Evolutionary conservation across 2,888 invertebrate genomes (phyloP), one percentile per base, ranked within the genome.

Genomic region (Uloborus plumipes): DNA sequence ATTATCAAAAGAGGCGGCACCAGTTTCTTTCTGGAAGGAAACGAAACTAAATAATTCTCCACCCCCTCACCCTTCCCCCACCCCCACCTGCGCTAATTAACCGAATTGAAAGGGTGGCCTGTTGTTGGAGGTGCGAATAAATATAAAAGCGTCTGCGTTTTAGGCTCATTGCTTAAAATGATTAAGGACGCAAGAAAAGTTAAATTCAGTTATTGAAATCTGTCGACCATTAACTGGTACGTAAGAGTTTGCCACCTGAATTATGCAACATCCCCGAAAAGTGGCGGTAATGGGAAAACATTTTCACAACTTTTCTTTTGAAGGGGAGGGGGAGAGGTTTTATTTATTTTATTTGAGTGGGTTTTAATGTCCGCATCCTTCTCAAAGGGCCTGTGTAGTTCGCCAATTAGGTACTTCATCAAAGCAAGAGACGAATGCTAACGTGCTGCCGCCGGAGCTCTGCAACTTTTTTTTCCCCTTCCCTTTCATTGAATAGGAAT

Each of bases 131-230:
- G 26, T 58, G n/a, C 15, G 31, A 26, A 47, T 61, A 61, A 74
- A 81, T 74, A 81, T 81, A 81, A 81, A 81, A 81, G 80, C 69
- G 39, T 39, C 39, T 39, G 39, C 80, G 80, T 81, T 81, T 80
- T 81, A 81, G 69, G 39, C 70, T 75, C 80, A 81, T 74, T 81
- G 80, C 74, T 81, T 39, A 81, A 81, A 75, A 81, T 81, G 74
- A 81, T 81, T 81, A 81, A 81, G 74, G 74, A 61, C 64, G 49
- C 75, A 81, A 81, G 80, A 81, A 81, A 81, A 81, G 80, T 81
- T 81, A 81, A 81, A 81, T 81, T 81, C 80, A 69, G 74, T 81
- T 81, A 81, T 81, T 81, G 80, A 81, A 81, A 81, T 81, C 80
- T 81, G 80, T 81, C 58, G 80, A 74, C 80, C 80, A 75, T 81